Base-by-base conservation (phyloP, 2,113 vertebrate genomes). In the Saccopteryx leptura region DNA sequence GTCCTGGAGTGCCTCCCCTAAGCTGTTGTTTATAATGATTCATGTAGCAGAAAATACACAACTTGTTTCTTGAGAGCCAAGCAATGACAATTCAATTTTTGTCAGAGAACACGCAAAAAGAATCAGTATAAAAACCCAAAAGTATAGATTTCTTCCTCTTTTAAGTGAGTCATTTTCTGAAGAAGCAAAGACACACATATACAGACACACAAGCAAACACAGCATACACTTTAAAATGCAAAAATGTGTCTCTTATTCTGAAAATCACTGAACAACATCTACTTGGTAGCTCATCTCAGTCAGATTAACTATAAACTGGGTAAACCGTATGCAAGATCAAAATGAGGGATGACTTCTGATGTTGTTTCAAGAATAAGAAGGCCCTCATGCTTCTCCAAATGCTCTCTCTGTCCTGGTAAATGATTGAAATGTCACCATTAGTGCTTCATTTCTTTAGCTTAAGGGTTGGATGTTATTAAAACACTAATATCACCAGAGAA, bases 31-130 rank as follows among this genome's bases (percentile, higher is more conserved):
- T 72, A 56, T 88, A 87, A 91, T 96, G 76, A 96, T 89, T 96
- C n/a, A 87, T 31, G 31, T 56, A 93, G 72, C 83, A 96, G 68
- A 96, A 96, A 93, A 97, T 97, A 95, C 21, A 95, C 93, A 83
- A 89, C 26, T 72, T 96, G 5, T 19, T 93, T 96, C 82, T 93
- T 78, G 19, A 94, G 92, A 91, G 60, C 69, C 81, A 91, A 95
- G 39, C 78, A 92, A 92, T 94, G 93, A 84, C 39, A 95, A 83
- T 80, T 76, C 48, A 82, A 46, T 88, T 0, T 31, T 54, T 54
- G 33, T 24, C 63, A 78, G 90, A 68, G 24, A 75, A 68, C 65
- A 92, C 33, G 2, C 28, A 74, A 69, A 58, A 82, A 48, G 46
- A 74, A 52, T 33, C n/a, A 68, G 7, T 79, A 60, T 24, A 65